A percentile compares a stretch with the other conserved stretches of the same genome.
phyloP scores from a whole-genome alignment of 2,797 vertebrate species.

The Onychomys torridus region DNA sequence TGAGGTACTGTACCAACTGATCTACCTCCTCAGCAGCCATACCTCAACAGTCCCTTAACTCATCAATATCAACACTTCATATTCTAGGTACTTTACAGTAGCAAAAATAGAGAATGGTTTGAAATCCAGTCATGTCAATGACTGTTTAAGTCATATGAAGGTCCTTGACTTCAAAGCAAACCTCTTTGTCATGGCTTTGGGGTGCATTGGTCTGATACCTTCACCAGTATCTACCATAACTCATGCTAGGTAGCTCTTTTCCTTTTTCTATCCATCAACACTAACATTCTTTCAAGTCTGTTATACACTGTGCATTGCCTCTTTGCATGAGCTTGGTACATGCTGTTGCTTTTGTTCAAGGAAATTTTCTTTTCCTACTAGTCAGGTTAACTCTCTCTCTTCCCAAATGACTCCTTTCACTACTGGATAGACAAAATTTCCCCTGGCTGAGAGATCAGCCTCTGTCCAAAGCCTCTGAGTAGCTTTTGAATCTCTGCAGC shows the following conservation, averaged over 20 bases:
- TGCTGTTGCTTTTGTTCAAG: not conserved
- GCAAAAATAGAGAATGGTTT: not conserved
- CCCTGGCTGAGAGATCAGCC: not conserved
- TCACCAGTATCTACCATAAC: accelerated
- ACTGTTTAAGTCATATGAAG: not conserved
- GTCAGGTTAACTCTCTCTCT: not conserved
- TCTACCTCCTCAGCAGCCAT: too few relatives aligned
- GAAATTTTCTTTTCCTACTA: not conserved
- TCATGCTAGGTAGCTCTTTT: too few relatives aligned
- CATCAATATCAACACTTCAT: not conserved
- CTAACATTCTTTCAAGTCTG: not conserved
- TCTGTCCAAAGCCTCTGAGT: not conserved
- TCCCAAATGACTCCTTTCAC: not conserved
- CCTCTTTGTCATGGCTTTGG: not conserved
- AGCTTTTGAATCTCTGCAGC: not conserved
- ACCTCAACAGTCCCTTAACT: not conserved
- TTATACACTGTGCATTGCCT: not conserved
- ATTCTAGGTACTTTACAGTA: not conserved
- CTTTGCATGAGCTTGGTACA: not conserved
- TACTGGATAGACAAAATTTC: not conserved
- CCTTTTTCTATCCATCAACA: not conserved
- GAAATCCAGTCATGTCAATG: not conserved
- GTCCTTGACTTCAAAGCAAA: not conserved
- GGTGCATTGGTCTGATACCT: not conserved
- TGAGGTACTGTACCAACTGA: accelerated